Evolutionary conservation across 2,888 invertebrate genomes (phyloP).

Genomic region (Helobdella robusta): DNA sequence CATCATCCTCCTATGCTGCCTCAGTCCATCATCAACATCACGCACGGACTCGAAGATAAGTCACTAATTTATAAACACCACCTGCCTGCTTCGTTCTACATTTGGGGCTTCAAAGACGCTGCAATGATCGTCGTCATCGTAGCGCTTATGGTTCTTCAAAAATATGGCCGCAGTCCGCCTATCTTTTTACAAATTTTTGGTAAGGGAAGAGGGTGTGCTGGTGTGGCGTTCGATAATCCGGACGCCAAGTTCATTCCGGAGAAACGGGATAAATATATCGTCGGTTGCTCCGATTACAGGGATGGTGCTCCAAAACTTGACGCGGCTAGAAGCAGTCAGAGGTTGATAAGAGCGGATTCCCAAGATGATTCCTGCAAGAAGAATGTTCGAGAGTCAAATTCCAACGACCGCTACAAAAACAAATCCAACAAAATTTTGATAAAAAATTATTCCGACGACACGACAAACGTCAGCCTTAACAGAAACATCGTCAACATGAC

Average conservation of each 20-base stretch:
- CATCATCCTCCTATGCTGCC: neutral
- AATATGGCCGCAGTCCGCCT: constrained; percentile 22
- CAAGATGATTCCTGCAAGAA: too few relatives aligned
- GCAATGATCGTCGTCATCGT: constrained; percentile 31
- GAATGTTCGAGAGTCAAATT: too few relatives aligned
- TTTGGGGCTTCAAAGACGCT: constrained; percentile 34
- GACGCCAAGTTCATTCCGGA: constrained; percentile 34
- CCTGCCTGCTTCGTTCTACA: constrained; percentile 32
- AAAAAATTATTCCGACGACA: too few relatives aligned
- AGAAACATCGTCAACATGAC: too few relatives aligned
- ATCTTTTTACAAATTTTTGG: neutral
- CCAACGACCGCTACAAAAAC: too few relatives aligned
- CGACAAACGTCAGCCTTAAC: too few relatives aligned
- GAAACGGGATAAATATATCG: constrained; percentile 36
- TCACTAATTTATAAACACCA: neutral
- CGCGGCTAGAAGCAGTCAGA: too few relatives aligned
- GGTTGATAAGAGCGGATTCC: too few relatives aligned
- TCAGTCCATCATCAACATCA: neutral
- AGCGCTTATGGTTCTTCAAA: constrained; percentile 25
- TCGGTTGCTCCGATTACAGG: constrained; percentile 1
- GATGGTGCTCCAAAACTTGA: neutral
- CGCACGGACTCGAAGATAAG: too few relatives aligned
- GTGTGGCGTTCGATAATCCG: constrained; percentile 30
- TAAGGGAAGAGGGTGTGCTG: constrained; percentile 15
- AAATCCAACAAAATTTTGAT: too few relatives aligned